phyloP scores from a whole-genome alignment of 30 jellyfish, hydroid and myxozoan species.

The Hydractinia symbiolongicarpus region DNA sequence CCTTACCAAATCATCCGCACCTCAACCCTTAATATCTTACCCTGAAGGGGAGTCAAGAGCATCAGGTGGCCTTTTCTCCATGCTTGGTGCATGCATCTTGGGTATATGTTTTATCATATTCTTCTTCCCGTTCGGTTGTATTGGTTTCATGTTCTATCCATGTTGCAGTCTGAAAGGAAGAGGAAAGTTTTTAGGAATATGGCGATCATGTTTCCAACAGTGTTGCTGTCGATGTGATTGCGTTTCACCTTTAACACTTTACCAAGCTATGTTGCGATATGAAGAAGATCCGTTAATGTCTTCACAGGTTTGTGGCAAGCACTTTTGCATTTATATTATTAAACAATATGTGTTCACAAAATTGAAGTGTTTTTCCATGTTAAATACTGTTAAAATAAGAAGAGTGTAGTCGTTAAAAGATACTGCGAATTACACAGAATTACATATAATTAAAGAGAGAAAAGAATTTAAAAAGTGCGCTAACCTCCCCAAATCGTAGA shows the following conservation, averaged over 20 bases:
- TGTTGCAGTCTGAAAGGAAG: slow-evolving; percentile 1
- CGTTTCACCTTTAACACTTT: slow-evolving; percentile 20
- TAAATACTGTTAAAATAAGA: background rate
- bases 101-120: too few species aligned
- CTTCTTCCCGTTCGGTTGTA: too few species aligned
- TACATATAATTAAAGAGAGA: too few species aligned
- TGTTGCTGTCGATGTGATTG: slow-evolving; percentile 35
- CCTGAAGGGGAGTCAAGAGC: background rate
- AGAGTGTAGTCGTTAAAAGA: too few species aligned
- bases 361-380: background rate
- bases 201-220: background rate
- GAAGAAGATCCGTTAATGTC: slow-evolving; percentile 40
- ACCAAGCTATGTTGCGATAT: slow-evolving; percentile 31
- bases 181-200: background rate
- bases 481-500: too few species aligned
- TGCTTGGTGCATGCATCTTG: background rate
- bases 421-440: too few species aligned
- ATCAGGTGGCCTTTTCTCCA: background rate
- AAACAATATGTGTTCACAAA: background rate
- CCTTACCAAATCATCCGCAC: too few species aligned
- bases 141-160: background rate
- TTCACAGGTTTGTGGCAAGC: background rate
- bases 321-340: background rate
- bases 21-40: background rate
- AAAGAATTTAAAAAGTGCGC: too few species aligned